These are phyloP conservation scores for Emys orbicularis DNA, from an alignment of 2,797 vertebrate species.

Conservation along the genomic window DNA sequence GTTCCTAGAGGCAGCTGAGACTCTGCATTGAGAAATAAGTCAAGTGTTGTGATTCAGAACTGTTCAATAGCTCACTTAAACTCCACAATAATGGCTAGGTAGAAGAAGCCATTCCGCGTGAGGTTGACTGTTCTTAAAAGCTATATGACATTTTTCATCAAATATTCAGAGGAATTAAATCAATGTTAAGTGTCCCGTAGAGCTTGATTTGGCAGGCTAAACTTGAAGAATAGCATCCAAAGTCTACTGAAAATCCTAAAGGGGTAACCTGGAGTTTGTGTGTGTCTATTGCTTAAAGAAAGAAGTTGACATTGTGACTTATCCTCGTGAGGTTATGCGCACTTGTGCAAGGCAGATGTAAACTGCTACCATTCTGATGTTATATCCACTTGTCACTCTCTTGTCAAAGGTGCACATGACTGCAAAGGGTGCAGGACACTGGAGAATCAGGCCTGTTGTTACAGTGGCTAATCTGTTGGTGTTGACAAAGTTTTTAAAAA, in stretches of 20 bases:
- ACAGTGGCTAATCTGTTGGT: not conserved
- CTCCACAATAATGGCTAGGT: not conserved
- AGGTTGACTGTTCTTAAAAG: not conserved
- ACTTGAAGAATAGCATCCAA: slow-evolving; percentile 1
- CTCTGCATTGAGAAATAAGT: not conserved
- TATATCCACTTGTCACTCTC: not conserved
- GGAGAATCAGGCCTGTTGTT: not conserved
- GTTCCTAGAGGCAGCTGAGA: not conserved
- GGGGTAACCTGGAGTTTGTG: not conserved
- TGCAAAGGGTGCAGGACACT: not conserved
- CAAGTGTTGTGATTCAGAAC: not conserved
- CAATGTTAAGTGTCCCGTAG: not conserved
- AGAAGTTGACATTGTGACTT: not conserved
- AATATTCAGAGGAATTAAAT: slow-evolving; percentile 35
- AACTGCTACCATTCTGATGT: not conserved
- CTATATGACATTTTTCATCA: not conserved
- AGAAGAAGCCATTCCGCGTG: not conserved
- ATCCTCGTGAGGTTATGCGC: not conserved
- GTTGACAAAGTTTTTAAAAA: not conserved
- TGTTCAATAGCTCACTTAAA: not conserved
- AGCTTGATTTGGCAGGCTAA: not conserved
- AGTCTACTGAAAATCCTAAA: not conserved
- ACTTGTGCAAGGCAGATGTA: not conserved
- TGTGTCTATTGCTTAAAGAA: not conserved
- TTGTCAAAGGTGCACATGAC: not conserved